These are phyloP conservation scores for Phaethon lepturus DNA, from an alignment of 2,113 vertebrate genomes.

Conservation along the genomic window DNA sequence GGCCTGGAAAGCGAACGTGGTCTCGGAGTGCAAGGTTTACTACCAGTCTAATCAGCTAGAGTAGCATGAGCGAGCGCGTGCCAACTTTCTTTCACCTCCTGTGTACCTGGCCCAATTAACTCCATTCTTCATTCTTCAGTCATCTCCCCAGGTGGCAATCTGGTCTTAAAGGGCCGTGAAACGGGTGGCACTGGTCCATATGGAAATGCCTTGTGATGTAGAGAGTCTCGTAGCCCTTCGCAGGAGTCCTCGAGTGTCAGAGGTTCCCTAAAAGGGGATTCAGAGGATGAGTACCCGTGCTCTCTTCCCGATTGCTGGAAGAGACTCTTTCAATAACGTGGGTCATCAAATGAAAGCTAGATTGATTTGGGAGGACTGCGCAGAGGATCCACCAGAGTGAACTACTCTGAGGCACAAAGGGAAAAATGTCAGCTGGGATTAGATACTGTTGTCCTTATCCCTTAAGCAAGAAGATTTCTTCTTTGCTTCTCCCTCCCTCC, in stretches of 20 bases:
- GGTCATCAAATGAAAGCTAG: background rate
- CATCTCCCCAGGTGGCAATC: conserved; percentile 5
- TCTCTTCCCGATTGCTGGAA: background rate
- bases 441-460: background rate
- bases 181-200: background rate
- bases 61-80: accelerated
- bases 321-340: accelerated
- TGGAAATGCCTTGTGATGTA: background rate
- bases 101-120: conserved; percentile 31
- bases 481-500: background rate
- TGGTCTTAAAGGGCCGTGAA: background rate
- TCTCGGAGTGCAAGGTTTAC: background rate
- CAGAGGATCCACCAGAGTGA: background rate
- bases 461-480: background rate
- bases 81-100: background rate
- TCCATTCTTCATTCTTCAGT: conserved; percentile 22
- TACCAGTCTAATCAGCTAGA: conserved; percentile 19
- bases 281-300: background rate
- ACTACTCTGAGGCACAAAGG: background rate
- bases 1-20: background rate
- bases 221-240: background rate
- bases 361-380: background rate
- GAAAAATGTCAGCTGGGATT: background rate
- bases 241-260: background rate
- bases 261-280: background rate